phyloP scores from a whole-genome alignment of 2,888 invertebrate species.

The Mythimna ferrago region DNA sequence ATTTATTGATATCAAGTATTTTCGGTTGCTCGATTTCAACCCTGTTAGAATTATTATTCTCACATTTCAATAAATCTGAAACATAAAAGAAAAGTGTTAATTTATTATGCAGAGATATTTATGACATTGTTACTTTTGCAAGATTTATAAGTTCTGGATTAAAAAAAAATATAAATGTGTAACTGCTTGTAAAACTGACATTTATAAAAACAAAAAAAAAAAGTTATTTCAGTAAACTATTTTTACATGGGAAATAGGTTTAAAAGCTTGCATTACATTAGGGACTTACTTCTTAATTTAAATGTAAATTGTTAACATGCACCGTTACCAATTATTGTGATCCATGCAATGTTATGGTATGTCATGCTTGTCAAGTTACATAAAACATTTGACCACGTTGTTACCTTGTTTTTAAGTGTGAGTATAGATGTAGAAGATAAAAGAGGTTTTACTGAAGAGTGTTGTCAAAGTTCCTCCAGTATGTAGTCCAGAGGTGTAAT shows the following conservation, averaged over 20 bases:
- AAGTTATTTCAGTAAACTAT: neutral
- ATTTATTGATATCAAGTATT: constrained; percentile 52
- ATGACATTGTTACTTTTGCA: neutral
- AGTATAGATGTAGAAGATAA: neutral
- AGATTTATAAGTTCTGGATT: neutral
- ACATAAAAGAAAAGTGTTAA: constrained; percentile 42
- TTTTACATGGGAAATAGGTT: constrained; percentile 14
- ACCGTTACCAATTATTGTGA: constrained; percentile 20
- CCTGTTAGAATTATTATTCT: constrained; percentile 28
- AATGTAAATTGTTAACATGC: constrained; percentile 19
- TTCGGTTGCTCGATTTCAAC: constrained; percentile 35
- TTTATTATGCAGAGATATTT: neutral
- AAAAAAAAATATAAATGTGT: neutral
- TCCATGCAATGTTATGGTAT: constrained; percentile 22
- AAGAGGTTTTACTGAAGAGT: neutral
- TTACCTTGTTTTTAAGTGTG: neutral
- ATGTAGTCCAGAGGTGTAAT: constrained; percentile 18
- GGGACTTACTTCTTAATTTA: neutral
- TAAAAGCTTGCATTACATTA: neutral
- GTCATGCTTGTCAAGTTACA: constrained; percentile 12
- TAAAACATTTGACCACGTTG: constrained; percentile 10
- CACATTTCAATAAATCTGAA: constrained; percentile 52
- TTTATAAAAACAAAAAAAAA: neutral
- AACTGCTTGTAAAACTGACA: constrained; percentile 1
- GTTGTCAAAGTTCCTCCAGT: neutral